Evolutionary conservation across 2,113 vertebrate genomes (phyloP).

Genomic region (Ellobius talpinus): DNA sequence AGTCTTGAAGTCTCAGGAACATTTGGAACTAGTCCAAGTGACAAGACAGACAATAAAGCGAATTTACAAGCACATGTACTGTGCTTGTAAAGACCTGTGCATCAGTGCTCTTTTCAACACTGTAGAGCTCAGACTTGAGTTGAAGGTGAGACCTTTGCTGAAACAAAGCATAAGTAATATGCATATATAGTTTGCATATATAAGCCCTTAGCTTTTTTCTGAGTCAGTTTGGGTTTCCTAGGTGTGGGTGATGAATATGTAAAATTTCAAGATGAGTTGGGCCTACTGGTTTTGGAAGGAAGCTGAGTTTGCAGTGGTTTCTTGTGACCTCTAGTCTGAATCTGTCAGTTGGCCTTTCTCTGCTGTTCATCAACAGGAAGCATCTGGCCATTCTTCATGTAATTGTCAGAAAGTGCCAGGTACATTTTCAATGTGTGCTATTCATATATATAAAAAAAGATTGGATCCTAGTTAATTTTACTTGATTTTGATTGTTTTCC

Average conservation of each 20-base stretch:
- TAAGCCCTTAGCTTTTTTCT: neutral
- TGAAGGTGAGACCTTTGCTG: conserved; percentile 20
- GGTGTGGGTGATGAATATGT: neutral
- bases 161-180: neutral
- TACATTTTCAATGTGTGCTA: conserved; percentile 69
- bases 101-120: conserved; percentile 40
- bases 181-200: neutral
- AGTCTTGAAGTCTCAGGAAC: neutral
- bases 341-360: conserved; percentile 66
- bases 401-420: conserved; percentile 73
- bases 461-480: conserved; percentile 57
- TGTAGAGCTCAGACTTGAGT: neutral
- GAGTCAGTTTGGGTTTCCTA: conserved; percentile 26
- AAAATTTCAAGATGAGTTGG: conserved; percentile 34
- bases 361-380: conserved; percentile 80
- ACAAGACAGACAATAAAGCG: conserved; percentile 12
- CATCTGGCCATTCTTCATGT: conserved; percentile 77
- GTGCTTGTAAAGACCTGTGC: conserved; percentile 6
- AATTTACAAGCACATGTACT: neutral
- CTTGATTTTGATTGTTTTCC: neutral
- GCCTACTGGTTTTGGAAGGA: conserved; percentile 54
- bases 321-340: conserved; percentile 67
- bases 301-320: conserved; percentile 74
- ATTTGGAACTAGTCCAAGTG: conserved; percentile 46
- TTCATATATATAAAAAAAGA: conserved; percentile 38